phyloP scores from a whole-genome alignment of 1,140 invertebrate species.

The Schlechtendalia chinensis region DNA sequence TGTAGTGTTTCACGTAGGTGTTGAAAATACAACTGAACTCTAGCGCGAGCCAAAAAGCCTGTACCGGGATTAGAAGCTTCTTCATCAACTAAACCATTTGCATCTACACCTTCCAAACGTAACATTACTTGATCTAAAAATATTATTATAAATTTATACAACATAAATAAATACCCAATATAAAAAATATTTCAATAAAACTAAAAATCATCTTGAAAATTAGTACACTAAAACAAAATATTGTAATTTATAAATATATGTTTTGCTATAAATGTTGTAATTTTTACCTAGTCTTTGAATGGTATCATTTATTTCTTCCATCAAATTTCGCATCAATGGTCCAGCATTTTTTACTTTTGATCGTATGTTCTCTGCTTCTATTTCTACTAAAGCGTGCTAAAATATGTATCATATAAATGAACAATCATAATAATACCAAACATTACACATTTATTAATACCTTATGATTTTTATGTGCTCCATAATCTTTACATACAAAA shows the following conservation, averaged over 20 bases:
- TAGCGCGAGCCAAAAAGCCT: slow-evolving; percentile 58
- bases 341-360: slow-evolving; percentile 60
- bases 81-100: slow-evolving; percentile 53
- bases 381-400: slow-evolving; percentile 62
- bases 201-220: background rate
- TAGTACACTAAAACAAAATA: too few species aligned
- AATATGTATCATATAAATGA: slow-evolving; percentile 50
- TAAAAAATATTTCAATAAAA: background rate
- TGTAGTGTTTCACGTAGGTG: slow-evolving; percentile 60
- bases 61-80: slow-evolving; percentile 55
- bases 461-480: slow-evolving; percentile 62
- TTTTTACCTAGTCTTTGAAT: slow-evolving; percentile 59
- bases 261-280: slow-evolving; percentile 31
- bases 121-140: slow-evolving; percentile 57
- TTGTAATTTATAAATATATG: background rate
- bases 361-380: slow-evolving; percentile 63
- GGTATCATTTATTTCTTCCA: slow-evolving; percentile 63
- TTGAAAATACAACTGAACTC: slow-evolving; percentile 62
- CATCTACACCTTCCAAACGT: slow-evolving; percentile 57
- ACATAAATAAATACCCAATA: too few species aligned
- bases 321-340: slow-evolving; percentile 62
- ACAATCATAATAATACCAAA: slow-evolving; percentile 4
- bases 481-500: slow-evolving; percentile 66
- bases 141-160: slow-evolving; percentile 1
- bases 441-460: slow-evolving; percentile 54